phyloP scores from a whole-genome alignment of 2,888 invertebrate genomes.

The Ennomos erosarius region DNA sequence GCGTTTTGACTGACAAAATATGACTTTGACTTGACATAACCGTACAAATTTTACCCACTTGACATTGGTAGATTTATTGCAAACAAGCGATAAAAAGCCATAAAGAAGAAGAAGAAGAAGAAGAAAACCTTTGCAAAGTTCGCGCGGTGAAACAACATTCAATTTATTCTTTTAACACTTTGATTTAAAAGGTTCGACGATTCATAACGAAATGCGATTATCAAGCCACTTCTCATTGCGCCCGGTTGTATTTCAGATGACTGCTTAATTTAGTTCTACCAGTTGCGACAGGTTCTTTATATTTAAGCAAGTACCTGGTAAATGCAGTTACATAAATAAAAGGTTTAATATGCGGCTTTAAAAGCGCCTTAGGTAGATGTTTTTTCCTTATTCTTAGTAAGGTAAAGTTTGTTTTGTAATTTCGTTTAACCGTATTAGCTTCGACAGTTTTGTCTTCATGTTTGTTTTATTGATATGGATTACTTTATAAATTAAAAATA shows the following conservation, averaged over 20 bases:
- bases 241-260: constrained; percentile 17
- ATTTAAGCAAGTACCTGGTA: constrained; percentile 15
- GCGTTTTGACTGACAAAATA: no score
- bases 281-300: constrained; percentile 19
- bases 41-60: no score
- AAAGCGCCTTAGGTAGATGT: constrained; percentile 1
- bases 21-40: no score
- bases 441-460: no score
- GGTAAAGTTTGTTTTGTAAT: constrained; percentile 3
- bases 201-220: constrained; percentile 8
- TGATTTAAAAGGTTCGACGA: not conserved
- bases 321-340: constrained; percentile 19
- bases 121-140: no score
- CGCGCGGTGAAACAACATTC: not conserved
- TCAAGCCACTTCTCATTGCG: constrained; percentile 12
- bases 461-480: no score
- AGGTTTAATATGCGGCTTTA: constrained; percentile 14
- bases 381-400: constrained; percentile 16
- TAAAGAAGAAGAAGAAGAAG: no score
- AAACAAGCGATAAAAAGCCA: no score
- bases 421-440: not conserved
- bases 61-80: no score
- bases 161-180: not conserved
- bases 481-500: no score
- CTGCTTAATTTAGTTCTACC: constrained; percentile 20